A percentile compares a stretch with the other conserved stretches of the same genome.
These are phyloP conservation scores for Valencia hispanica DNA, from an alignment of 2,797 vertebrate species.

Conservation along the genomic window DNA sequence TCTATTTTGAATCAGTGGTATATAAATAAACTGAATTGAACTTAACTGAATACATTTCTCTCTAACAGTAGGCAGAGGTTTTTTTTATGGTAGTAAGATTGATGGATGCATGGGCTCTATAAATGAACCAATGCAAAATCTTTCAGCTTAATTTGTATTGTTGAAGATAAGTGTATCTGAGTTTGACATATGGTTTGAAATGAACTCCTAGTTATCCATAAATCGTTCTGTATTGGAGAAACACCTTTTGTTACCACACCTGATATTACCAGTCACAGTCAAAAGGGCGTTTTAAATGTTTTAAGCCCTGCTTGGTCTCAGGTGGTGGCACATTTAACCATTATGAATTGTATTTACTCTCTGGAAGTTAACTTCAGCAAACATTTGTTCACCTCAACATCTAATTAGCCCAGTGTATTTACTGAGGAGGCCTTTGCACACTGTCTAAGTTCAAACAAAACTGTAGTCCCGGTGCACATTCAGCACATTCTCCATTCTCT, in stretches of 20 bases:
- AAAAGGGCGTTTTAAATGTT: not conserved
- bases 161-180: not conserved
- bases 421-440: conserved; percentile 31
- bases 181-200: not conserved
- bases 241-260: not conserved
- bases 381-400: conserved; percentile 36
- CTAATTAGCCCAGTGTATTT: conserved; percentile 53
- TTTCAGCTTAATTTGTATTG: not conserved
- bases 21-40: no score
- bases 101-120: not conserved
- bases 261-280: not conserved
- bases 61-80: not conserved
- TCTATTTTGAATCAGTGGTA: no score
- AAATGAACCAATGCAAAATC: no score
- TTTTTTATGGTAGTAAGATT: not conserved
- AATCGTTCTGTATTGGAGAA: not conserved
- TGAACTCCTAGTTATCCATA: not conserved
- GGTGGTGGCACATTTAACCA: conserved; percentile 4
- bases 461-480: conserved; percentile 24
- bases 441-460: conserved; percentile 36
- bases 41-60: not conserved
- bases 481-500: conserved; percentile 51
- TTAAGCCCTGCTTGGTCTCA: not conserved
- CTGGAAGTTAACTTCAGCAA: conserved; percentile 35
- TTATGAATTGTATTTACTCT: conserved; percentile 6